phyloP scores from a whole-genome alignment of 2,797 vertebrate species.

The Scolopax rusticola region DNA sequence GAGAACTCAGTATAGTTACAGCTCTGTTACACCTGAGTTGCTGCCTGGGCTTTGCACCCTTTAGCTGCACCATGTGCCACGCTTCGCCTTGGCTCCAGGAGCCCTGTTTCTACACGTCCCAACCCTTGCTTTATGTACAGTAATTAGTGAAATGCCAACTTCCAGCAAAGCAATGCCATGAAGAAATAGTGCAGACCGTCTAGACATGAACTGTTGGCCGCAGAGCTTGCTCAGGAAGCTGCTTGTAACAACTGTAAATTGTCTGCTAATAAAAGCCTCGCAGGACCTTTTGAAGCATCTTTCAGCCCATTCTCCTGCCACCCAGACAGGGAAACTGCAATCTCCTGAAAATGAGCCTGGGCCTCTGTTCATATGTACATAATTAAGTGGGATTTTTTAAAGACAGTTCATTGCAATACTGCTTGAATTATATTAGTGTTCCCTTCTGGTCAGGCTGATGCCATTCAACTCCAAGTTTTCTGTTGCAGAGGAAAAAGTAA shows the following conservation, averaged over 20 bases:
- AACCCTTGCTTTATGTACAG: not conserved
- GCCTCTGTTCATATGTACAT: not conserved
- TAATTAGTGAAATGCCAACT: not conserved
- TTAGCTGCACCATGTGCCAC: fast-evolving
- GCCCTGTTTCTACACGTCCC: not conserved
- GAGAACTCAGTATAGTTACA: not conserved
- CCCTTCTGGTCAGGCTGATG: not conserved
- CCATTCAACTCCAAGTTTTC: not conserved
- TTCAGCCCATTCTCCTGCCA: constrained; percentile 6
- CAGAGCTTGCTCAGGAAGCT: constrained; percentile 3
- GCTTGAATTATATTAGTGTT: not conserved
- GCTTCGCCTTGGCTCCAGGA: fast-evolving
- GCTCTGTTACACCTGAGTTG: too few species aligned
- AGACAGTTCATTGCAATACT: not conserved
- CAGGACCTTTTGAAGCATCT: constrained; percentile 28
- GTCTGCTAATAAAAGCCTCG: not conserved
- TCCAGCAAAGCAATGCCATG: not conserved
- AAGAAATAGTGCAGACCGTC: not conserved
- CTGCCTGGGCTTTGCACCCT: not conserved
- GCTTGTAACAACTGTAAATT: constrained; percentile 19
- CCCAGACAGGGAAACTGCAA: not conserved
- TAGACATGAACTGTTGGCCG: not conserved
- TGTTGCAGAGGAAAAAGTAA: not conserved
- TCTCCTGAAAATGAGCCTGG: not conserved
- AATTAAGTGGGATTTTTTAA: not conserved